A percentile compares a stretch with the other conserved stretches of the same genome.
Evolutionary conservation across 2,797 vertebrate genomes (phyloP).

Genomic region (Hafferia zeledoni): DNA sequence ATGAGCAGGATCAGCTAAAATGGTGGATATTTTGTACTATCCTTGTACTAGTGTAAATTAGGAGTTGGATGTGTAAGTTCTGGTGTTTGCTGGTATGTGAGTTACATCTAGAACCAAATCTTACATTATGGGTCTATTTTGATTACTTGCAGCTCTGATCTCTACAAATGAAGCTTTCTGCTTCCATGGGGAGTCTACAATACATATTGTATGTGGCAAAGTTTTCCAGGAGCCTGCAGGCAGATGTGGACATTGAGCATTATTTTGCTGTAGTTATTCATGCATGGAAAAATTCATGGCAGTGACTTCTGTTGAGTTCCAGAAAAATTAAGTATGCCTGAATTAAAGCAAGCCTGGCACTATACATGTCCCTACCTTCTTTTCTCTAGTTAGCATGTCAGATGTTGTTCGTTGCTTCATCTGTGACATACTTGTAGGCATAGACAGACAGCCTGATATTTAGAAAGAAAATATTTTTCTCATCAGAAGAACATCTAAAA

Average conservation of each 20-base stretch:
- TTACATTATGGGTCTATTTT: background rate
- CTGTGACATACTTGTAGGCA: background rate
- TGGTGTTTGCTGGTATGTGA: background rate
- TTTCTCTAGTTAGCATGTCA: background rate
- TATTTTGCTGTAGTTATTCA: constrained; percentile 26
- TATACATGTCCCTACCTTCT: background rate
- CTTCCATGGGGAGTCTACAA: background rate
- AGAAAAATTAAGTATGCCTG: constrained; percentile 30
- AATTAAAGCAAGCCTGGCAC: background rate
- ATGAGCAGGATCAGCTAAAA: background rate
- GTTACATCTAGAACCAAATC: background rate
- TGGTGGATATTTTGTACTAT: background rate
- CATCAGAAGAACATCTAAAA: background rate
- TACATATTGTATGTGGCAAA: background rate
- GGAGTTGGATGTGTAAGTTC: background rate
- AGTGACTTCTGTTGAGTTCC: constrained; percentile 30
- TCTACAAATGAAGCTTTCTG: background rate
- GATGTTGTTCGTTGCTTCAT: background rate
- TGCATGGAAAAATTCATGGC: constrained; percentile 16
- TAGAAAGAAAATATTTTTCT: background rate
- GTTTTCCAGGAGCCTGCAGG: constrained; percentile 6
- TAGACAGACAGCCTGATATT: background rate
- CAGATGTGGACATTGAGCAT: background rate
- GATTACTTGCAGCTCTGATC: background rate
- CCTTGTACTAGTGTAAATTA: background rate